Percentiles rank a stretch among this genome's conserved stretches.
Evolutionary conservation across 92 coral and sea anemone genomes (phyloP).

Genomic region (Plumapathes pennacea): DNA sequence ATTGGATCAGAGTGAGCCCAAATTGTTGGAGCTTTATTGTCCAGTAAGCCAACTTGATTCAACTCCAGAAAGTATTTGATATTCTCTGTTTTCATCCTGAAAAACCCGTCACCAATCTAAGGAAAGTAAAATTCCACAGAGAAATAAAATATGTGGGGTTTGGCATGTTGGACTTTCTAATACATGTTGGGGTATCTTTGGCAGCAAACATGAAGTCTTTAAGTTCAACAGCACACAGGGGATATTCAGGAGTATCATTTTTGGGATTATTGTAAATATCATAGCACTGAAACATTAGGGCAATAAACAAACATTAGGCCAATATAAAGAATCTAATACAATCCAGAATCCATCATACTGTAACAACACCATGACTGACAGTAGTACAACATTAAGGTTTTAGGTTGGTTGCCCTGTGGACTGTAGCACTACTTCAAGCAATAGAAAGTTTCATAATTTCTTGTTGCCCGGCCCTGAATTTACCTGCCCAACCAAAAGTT

Average conservation of each 20-base stretch:
- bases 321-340: too few relatives aligned
- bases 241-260: slow-evolving; percentile 81
- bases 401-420: too few relatives aligned
- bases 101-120: slow-evolving; percentile 11
- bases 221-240: slow-evolving; percentile 91
- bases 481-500: too few relatives aligned
- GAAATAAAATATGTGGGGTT: too few relatives aligned
- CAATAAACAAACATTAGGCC: background rate
- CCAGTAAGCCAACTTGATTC: slow-evolving; percentile 79
- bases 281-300: slow-evolving; percentile 89
- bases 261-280: slow-evolving; percentile 63
- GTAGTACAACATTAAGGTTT: too few relatives aligned
- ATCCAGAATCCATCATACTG: too few relatives aligned
- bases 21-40: slow-evolving; percentile 28
- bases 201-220: slow-evolving; percentile 98
- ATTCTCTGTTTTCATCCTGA: slow-evolving; percentile 42
- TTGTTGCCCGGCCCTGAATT: too few relatives aligned
- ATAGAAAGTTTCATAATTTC: too few relatives aligned
- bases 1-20: slow-evolving; percentile 87
- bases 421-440: too few relatives aligned
- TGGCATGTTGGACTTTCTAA: slow-evolving; percentile 74
- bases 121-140: too few relatives aligned
- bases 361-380: too few relatives aligned
- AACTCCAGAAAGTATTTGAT: slow-evolving; percentile 84
- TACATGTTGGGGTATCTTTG: slow-evolving; percentile 96